Evolutionary conservation across 1,140 invertebrate species (phyloP), one percentile per base, ranked within the genome.

Genomic region (Drosophila lacteicornis): DNA sequence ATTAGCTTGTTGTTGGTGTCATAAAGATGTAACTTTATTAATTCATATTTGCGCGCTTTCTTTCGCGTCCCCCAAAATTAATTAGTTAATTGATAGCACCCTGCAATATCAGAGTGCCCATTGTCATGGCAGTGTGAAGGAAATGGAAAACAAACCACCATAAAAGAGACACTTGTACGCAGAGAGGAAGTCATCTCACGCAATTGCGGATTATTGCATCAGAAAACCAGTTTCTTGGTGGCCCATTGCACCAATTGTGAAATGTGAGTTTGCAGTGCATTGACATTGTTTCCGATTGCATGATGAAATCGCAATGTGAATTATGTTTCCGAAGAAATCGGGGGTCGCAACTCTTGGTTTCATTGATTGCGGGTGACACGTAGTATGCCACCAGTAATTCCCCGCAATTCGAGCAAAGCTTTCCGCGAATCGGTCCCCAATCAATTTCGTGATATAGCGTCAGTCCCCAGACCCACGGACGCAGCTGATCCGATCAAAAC

Each of bases 401-500:
- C 61, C 27, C 36, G 43, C 5, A 57, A 40, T 33, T 42, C 50
- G 19, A 49, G 17, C 30, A 45, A 30, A 73, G 69, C 69, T 71
- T 73, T 70, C 22, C 47, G 43, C 17, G 43, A 25, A 30, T 33
- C 36, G 33, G 11, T 11, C 51, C 1, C 13, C 42, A 56, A 71
- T 73, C 68, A 60, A 59, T 73, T 73, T 73, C 67, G 30, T 17
- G 53, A 73, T 43, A 30, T 13, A 59, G 67, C 38, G 67, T 43
- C 36, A 73, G 36, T 12, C 12, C 50, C 63, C 51, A 36, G 19
- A n/a, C 36, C 11, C 33, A 36, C 33, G 8, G 12, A 38, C 73
- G 36, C 75, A 77, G 75, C 75, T 77, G 75, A 77, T 76, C 30
- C n/a, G 62, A 76, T 77, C 75, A 68, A 76, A 77, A 77, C 75